Evolutionary conservation across 2,888 invertebrate genomes (phyloP), one percentile per base, ranked within the genome.

Genomic region (Thereva nobilitata): DNA sequence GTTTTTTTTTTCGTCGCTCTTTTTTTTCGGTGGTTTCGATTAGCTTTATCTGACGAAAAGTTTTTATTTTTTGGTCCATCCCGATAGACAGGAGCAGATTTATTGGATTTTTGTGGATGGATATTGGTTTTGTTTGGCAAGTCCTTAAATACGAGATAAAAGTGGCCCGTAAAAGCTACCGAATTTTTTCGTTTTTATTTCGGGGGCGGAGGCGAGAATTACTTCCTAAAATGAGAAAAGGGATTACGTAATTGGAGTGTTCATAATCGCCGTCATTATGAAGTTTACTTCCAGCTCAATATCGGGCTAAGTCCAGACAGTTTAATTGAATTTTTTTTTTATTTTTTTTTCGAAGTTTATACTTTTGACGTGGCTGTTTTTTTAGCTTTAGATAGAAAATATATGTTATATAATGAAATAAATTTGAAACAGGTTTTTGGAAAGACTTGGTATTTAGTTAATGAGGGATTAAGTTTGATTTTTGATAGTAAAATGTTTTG

Each of bases 51-150:
- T 55, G 47, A 37, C 23, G 38, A 55, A 64, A 64, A 64, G 54
- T 64, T 64, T 54, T 55, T 49, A 41, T 50, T 66, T 53, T 65
- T 45, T 65, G 8, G 41, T 37, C 37, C 34, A 40, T 55, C 41
- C 54, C 8, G 40, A 54, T 34, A 37, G 47, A 47, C 45, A 12
- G 54, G 45, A 56, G 42, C 55, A 45, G 57, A 41, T 55, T 68
- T 65, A 68, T 68, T 68, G 66, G 68, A 68, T 66, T 66, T 68
- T 68, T 55, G 68, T 55, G 65, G 54, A 53, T 65, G 59, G 65
- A 68, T 68, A 68, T 68, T 68, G 68, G 65, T 68, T 68, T 68
- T 68, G 68, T 68, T 68, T 68, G 23, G 61, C 65, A 65, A 68
- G 68, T 68, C 65, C 68, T 68, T 68, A 65, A 68, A 68, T 57